Conservation (phyloP, 2,113 vertebrate genomes). For the Psephotus haematonotus region DNA sequence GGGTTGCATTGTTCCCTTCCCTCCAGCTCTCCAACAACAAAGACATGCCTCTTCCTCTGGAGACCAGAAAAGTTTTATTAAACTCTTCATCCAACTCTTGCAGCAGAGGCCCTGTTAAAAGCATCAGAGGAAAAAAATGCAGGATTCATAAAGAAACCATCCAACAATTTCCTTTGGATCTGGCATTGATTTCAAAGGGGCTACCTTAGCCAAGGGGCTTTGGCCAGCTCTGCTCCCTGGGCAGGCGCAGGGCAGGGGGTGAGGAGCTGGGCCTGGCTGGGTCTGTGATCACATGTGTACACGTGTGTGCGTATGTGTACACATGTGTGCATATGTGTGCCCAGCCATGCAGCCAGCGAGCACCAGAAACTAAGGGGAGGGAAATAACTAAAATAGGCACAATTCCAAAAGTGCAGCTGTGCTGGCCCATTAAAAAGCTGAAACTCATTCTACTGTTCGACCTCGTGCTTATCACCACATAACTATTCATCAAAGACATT, state of each 20-base stretch:
- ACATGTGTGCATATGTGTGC: conserved; percentile 5
- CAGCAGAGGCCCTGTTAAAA: conserved; percentile 68
- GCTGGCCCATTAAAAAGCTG: conserved; percentile 82
- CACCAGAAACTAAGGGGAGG: background rate
- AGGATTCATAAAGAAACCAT: conserved; percentile 73
- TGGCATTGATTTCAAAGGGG: conserved; percentile 77
- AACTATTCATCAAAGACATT: conserved; percentile 97
- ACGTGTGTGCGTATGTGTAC: background rate
- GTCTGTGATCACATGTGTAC: background rate
- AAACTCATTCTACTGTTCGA: conserved; percentile 83
- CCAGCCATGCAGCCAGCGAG: background rate
- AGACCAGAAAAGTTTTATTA: conserved; percentile 79
- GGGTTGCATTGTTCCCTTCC: conserved; percentile 72
- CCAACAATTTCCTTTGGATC: conserved; percentile 71
- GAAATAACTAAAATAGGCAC: conserved; percentile 56
- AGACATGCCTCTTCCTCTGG: conserved; percentile 75
- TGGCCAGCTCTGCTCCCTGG: conserved; percentile 44
- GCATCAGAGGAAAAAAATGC: conserved; percentile 62
- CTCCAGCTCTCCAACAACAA: conserved; percentile 77
- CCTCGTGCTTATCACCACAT: conserved; percentile 89
- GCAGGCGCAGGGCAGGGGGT: background rate
- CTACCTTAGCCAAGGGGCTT: conserved; percentile 50
- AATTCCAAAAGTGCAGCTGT: conserved; percentile 84
- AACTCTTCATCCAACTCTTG: conserved; percentile 76
- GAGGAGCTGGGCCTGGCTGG: background rate